These are phyloP conservation scores for Redunca redunca DNA, from an alignment of 2,113 vertebrate species.

Conservation along the genomic window DNA sequence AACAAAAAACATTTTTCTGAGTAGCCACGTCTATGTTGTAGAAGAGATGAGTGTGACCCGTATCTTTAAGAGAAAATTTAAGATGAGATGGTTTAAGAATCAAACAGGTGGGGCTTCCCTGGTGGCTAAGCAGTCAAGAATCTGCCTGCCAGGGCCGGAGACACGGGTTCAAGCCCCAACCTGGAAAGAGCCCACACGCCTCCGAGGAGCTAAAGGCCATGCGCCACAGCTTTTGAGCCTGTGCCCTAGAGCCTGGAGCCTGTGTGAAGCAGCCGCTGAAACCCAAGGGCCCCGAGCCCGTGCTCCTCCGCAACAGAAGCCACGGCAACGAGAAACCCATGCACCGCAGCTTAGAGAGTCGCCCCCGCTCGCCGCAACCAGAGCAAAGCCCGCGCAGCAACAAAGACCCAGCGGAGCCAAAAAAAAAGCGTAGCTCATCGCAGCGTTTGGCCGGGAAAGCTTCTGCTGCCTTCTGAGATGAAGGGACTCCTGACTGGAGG, in stretches of 20 bases:
- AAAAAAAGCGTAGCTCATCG: not conserved
- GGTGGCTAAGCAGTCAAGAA: not conserved
- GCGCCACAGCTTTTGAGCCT: not conserved
- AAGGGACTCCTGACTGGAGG: not conserved
- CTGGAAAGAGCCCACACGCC: not conserved
- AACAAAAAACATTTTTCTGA: not conserved
- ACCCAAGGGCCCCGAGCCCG: not conserved
- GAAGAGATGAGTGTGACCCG: not conserved
- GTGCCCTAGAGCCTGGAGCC: not conserved
- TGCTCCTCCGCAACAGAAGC: not conserved
- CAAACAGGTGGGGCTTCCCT: not conserved
- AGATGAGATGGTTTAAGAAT: not conserved
- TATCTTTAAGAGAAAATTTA: not conserved
- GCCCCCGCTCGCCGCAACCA: rapidly evolving
- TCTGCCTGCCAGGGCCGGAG: not conserved
- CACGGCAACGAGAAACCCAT: rapidly evolving
- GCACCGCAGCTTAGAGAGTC: not conserved
- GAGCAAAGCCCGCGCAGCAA: not conserved
- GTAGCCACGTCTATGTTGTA: not conserved
- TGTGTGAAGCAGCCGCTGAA: not conserved
- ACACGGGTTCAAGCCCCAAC: not conserved
- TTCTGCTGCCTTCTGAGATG: not conserved
- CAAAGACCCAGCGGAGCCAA: not conserved
- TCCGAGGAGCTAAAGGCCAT: not conserved
- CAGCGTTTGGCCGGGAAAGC: not conserved